Percentiles rank a stretch among this genome's conserved stretches.
phyloP scores from a whole-genome alignment of 2,888 invertebrate genomes.

The Leptothorax acervorum region DNA sequence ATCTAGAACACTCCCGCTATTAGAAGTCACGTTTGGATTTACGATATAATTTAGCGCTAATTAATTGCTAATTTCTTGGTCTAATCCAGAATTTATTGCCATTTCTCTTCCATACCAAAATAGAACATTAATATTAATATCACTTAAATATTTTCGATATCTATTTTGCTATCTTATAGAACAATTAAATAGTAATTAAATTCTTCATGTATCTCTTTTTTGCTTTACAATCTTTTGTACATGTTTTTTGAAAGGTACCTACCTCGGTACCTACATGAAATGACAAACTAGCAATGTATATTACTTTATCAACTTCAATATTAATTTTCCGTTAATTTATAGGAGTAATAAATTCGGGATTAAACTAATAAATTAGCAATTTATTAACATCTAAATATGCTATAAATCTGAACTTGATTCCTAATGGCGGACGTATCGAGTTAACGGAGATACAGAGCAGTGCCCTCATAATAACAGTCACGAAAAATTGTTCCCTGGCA shows the following conservation, averaged over 20 bases:
- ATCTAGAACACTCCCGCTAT: not conserved
- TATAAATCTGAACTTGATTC: not conserved
- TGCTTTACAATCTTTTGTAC: not conserved
- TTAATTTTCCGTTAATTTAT: not conserved
- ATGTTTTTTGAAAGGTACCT: not conserved
- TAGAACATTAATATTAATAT: not conserved
- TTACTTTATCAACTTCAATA: not conserved
- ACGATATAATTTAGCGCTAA: not conserved
- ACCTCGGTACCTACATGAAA: not conserved
- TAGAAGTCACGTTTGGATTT: not conserved
- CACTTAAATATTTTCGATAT: not conserved
- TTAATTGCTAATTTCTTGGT: conserved; percentile 1
- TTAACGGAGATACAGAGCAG: not conserved
- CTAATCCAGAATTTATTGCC: not conserved
- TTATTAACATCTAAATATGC: not conserved
- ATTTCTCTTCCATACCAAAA: not conserved
- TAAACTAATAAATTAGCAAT: not conserved
- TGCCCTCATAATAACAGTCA: not conserved
- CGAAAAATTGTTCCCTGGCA: not conserved
- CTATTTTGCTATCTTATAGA: not conserved
- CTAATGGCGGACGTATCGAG: not conserved
- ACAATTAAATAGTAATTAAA: not conserved
- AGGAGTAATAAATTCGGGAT: not conserved
- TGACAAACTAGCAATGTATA: not conserved
- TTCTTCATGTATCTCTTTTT: not conserved